A percentile compares a stretch with the other conserved stretches of the same genome.
These are phyloP conservation scores for Cordylochernes scorpioides DNA, from an alignment of 2,888 invertebrate species.

Conservation along the genomic window DNA sequence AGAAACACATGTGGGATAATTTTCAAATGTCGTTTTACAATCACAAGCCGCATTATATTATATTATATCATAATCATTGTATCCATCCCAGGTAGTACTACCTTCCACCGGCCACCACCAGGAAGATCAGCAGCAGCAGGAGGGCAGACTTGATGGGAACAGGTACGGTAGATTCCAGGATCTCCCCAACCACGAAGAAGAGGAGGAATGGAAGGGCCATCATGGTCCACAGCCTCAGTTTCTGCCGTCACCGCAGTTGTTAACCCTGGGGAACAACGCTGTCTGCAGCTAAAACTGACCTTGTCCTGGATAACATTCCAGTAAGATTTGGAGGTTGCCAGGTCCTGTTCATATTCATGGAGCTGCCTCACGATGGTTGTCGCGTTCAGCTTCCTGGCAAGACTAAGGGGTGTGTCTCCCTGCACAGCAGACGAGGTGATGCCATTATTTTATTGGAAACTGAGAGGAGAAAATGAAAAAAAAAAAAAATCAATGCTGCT, in stretches of 20 bases:
- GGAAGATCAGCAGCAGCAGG: slow-evolving; percentile 40
- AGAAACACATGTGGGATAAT: too few species aligned
- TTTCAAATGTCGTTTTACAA: neutral
- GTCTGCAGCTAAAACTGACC: neutral
- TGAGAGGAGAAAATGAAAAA: too few species aligned
- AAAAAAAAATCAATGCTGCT: too few species aligned
- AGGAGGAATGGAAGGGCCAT: slow-evolving; percentile 59
- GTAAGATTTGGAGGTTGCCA: slow-evolving; percentile 1
- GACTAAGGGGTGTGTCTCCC: slow-evolving; percentile 57
- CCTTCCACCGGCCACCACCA: slow-evolving; percentile 44
- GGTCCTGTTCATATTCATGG: slow-evolving; percentile 28
- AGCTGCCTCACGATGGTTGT: slow-evolving; percentile 47
- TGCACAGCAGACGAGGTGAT: too few species aligned
- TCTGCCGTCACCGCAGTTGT: too few species aligned
- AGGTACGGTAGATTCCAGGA: slow-evolving; percentile 33
- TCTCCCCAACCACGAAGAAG: slow-evolving; percentile 59
- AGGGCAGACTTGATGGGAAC: slow-evolving; percentile 34
- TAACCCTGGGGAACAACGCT: too few species aligned
- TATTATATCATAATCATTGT: neutral
- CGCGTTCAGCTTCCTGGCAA: slow-evolving; percentile 33
- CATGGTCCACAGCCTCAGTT: slow-evolving; percentile 63
- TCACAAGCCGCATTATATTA: neutral
- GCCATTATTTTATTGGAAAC: too few species aligned
- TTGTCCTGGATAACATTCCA: neutral
- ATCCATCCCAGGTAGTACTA: slow-evolving; percentile 4